Evolutionary conservation across 2,797 vertebrate species (phyloP).

Genomic region (Rhabdomys pumilio): DNA sequence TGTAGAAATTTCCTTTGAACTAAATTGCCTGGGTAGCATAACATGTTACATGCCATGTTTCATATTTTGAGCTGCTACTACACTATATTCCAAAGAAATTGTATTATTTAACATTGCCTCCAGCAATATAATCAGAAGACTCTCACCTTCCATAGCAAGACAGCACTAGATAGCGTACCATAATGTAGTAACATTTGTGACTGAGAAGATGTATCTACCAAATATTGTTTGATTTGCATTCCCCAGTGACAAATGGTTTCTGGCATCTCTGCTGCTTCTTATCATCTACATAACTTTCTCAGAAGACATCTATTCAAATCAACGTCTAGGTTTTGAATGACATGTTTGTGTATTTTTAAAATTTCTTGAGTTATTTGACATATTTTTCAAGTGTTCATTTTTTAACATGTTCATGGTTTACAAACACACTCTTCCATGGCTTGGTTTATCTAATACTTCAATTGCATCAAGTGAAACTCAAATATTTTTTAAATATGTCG

Average conservation of each 20-base stretch:
- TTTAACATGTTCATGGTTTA: not conserved
- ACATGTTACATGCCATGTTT: not conserved
- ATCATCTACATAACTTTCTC: not conserved
- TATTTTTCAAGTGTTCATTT: not conserved
- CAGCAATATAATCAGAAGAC: not conserved
- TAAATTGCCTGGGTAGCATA: not conserved
- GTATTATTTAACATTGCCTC: not conserved
- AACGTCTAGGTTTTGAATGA: not conserved
- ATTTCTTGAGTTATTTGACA: not conserved
- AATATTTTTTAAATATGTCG: not conserved
- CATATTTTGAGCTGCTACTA: not conserved
- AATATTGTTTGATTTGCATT: conserved; percentile 13
- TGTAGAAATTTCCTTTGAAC: not conserved
- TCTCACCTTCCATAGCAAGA: not conserved
- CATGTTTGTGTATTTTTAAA: not conserved
- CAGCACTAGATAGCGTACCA: not conserved
- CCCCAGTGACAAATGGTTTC: not conserved
- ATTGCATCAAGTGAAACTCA: not conserved
- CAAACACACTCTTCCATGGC: not conserved
- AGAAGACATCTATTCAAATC: not conserved
- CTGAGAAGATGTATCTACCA: not conserved
- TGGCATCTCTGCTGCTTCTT: not conserved
- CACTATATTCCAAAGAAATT: not conserved
- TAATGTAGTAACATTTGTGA: not conserved
- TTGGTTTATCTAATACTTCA: not conserved